Base-by-base conservation (phyloP, 2,113 vertebrate genomes). In the Chloropsis hardwickii region DNA sequence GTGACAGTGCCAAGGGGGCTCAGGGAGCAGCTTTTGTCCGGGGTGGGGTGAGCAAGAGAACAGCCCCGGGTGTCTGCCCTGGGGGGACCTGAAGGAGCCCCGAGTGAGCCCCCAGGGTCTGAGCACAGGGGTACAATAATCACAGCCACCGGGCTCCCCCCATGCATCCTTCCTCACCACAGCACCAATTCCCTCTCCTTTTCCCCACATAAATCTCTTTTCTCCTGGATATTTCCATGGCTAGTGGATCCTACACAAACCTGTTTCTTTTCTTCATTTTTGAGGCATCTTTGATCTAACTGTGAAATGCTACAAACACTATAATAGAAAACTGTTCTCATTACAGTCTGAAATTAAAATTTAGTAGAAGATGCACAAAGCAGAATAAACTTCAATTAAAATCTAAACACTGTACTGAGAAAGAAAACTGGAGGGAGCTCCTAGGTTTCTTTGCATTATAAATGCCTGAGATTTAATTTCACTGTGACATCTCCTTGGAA, bases 381-480 rank as follows among this genome's bases (percentile, higher is more conserved):
- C 95, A 97, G 95, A 98, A 97, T 95, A 96, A 97, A 95, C 97
- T 97, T 94, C 96, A 97, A 97, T 98, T 98, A 95, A 97, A 98
- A 94, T 90, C 96, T 89, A 96, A 97, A 96, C 90, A 95, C 58
- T 92, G 94, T 10, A 66, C 86, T 60, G 80, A 48, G 82, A 96
- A 93, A 92, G 90, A 92, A 96, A 97, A 96, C 97, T 88, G 93
- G 91, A 96, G 97, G 94, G 94, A 98, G 95, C 92, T 96, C 28
- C 69, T 51, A 35, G 61, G 92, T 93, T 92, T 88, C 96, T 93
- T 53, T 50, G 70, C 95, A 29, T 88, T 42, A 65, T 93, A 96
- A 95, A 86, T 94, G 95, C 77, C 90, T 3, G 56, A 94, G 96
- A 97, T 97, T 97, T 97, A 96, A 98, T 98, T 97, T 97, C 94